Evolutionary conservation across 2,797 vertebrate genomes (phyloP).

Genomic region (Lacerta agilis): DNA sequence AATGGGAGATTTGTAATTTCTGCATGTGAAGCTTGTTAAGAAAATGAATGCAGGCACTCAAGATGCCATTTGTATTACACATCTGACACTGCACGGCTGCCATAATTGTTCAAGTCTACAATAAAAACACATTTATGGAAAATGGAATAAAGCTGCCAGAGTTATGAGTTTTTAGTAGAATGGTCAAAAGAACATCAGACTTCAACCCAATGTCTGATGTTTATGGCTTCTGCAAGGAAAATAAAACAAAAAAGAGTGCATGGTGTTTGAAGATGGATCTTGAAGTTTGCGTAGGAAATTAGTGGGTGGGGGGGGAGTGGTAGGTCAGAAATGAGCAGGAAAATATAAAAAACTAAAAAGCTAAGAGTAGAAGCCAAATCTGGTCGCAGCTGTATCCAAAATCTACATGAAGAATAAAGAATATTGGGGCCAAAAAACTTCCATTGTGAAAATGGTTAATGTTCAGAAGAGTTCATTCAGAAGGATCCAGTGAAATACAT

Average conservation of each 20-base stretch:
- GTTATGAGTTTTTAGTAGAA: constrained; percentile 41
- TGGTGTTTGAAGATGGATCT: background rate
- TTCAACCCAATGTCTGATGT: constrained; percentile 36
- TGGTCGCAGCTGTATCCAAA: background rate
- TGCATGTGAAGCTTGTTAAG: constrained; percentile 30
- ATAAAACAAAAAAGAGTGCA: background rate
- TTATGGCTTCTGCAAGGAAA: background rate
- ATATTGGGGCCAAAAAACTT: background rate
- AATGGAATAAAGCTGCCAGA: constrained; percentile 45
- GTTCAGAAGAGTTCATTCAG: background rate
- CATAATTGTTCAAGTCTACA: constrained; percentile 36
- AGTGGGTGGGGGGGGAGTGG: no score
- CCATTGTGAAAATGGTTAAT: background rate
- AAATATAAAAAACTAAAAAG: no score
- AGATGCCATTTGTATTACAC: constrained; percentile 42
- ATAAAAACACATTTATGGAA: constrained; percentile 43
- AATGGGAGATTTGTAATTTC: constrained; percentile 57
- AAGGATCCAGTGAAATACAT: background rate
- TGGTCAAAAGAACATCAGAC: constrained; percentile 39
- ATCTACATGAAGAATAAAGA: background rate
- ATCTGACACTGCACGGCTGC: constrained; percentile 42
- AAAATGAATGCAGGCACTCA: constrained; percentile 48
- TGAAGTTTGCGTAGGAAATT: background rate
- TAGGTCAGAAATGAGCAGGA: no score
- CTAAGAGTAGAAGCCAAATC: background rate